Conservation (phyloP, 2,797 vertebrate species). For the Pipistrellus pipistrellus region DNA sequence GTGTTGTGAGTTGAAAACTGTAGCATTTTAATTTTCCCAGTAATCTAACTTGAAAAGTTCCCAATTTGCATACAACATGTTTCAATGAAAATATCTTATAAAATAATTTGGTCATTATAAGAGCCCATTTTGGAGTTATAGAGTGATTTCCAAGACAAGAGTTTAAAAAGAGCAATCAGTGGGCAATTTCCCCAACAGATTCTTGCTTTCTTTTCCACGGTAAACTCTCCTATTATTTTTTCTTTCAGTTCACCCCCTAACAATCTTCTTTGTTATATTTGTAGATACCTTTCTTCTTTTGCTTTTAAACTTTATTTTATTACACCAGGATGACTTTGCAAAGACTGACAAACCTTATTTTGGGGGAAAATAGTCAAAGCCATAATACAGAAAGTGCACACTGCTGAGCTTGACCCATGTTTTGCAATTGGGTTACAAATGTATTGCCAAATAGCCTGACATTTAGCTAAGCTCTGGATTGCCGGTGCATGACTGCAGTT, state of each 20-base stretch:
- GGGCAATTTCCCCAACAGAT: not conserved
- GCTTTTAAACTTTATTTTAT: not conserved
- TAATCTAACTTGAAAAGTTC: not conserved
- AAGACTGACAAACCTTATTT: not conserved
- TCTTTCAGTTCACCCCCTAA: too few relatives aligned
- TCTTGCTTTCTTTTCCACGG: not conserved
- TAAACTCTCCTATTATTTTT: not conserved
- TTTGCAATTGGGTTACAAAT: not conserved
- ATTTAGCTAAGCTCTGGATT: slow-evolving; percentile 14
- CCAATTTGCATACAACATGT: not conserved
- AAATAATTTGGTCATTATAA: not conserved
- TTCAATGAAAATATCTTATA: slow-evolving; percentile 7
- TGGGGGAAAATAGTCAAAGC: not conserved
- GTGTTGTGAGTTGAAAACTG: not conserved
- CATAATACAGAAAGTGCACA: not conserved
- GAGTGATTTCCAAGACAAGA: not conserved
- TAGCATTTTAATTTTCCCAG: not conserved
- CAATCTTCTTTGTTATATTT: not conserved
- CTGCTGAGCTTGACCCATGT: not conserved
- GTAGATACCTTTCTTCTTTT: not conserved
- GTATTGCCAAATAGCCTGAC: not conserved
- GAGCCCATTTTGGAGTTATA: not conserved
- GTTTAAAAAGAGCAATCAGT: not conserved
- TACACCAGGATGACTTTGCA: not conserved
- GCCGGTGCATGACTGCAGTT: not conserved